Evolutionary conservation across 2,113 vertebrate species (phyloP).

Genomic region (Chrysemys picta): DNA sequence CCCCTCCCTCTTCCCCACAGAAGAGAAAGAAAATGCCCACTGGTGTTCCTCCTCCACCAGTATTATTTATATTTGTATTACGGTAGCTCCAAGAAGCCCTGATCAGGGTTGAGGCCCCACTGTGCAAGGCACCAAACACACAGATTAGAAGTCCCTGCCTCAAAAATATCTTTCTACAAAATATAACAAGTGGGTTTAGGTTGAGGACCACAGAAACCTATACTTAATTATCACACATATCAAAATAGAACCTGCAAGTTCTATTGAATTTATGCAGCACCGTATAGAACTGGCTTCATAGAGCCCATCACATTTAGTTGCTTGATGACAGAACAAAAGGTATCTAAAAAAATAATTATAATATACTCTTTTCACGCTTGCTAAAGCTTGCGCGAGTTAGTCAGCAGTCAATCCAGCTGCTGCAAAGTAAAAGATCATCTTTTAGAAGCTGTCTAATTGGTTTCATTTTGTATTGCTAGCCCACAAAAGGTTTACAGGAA

Average conservation of each 20-base stretch:
- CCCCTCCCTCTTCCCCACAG: not conserved
- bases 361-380: not conserved
- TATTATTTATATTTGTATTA: not conserved
- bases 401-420: not conserved
- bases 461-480: slow-evolving; percentile 70
- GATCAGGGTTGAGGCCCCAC: not conserved
- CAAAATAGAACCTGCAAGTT: not conserved
- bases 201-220: not conserved
- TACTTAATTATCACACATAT: not conserved
- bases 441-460: slow-evolving; percentile 40
- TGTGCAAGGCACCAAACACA: not conserved
- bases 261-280: not conserved
- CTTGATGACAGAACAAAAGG: not conserved
- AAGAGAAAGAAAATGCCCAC: not conserved
- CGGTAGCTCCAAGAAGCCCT: not conserved
- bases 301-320: not conserved
- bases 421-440: slow-evolving; percentile 19
- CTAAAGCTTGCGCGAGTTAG: accelerated
- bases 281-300: not conserved
- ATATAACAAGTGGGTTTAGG: not conserved
- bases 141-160: not conserved
- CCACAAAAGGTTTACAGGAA: slow-evolving; percentile 83
- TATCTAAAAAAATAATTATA: not conserved
- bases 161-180: not conserved
- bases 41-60: not conserved